Percentiles rank a stretch among this genome's conserved stretches.
Conservation (phyloP, 2,113 vertebrate species). For the Siniperca knerii region DNA sequence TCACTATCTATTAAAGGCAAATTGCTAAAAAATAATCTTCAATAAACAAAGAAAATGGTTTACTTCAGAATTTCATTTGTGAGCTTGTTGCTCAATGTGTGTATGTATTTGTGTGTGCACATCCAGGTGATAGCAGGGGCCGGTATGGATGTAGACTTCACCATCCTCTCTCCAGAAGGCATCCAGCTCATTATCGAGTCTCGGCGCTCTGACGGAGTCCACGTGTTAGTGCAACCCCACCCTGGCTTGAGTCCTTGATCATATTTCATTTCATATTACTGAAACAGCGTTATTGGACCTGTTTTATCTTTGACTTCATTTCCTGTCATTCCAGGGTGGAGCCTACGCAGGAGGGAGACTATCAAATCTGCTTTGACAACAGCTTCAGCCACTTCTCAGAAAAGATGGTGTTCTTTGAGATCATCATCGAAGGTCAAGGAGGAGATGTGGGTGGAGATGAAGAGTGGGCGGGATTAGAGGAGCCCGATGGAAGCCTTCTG, state of each 20-base stretch:
- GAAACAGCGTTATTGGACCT: not conserved
- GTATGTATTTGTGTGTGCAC: constrained; percentile 28
- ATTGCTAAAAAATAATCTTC: too few relatives aligned
- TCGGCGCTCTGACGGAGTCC: constrained; percentile 89
- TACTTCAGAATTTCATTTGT: not conserved
- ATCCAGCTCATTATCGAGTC: constrained; percentile 82
- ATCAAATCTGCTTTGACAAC: constrained; percentile 94
- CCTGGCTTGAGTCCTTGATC: not conserved
- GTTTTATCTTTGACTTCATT: constrained; percentile 7
- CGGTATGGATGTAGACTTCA: constrained; percentile 92
- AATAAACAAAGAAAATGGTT: too few relatives aligned
- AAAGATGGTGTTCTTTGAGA: constrained; percentile 94
- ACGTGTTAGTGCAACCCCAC: constrained; percentile 84
- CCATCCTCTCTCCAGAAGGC: constrained; percentile 86
- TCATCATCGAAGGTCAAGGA: constrained; percentile 83
- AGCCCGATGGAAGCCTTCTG: constrained; percentile 87
- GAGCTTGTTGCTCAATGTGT: constrained; percentile 17
- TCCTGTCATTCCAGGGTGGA: constrained; percentile 84
- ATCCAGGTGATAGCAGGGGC: constrained; percentile 92
- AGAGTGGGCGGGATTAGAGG: constrained; percentile 86
- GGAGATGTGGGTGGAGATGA: constrained; percentile 84
- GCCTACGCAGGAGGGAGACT: constrained; percentile 90
- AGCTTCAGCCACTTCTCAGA: constrained; percentile 93
- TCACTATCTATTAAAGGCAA: not conserved
- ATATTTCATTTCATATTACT: not conserved